A percentile compares a stretch with the other conserved stretches of the same genome.
Conservation (phyloP, 2,888 invertebrate species). For the Linyphia triangularis region DNA sequence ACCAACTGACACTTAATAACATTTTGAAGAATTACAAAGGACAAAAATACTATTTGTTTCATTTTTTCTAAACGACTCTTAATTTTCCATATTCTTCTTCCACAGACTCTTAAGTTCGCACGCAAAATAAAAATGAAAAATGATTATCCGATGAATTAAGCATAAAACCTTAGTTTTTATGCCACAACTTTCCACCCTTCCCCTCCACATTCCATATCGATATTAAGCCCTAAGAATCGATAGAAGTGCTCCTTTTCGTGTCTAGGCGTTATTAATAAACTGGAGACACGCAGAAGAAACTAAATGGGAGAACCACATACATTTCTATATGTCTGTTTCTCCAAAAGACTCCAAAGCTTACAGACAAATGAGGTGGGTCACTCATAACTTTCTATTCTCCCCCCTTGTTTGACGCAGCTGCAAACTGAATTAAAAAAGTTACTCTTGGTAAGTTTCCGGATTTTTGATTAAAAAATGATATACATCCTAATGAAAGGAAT, state of each 20-base stretch:
- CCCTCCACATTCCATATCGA: constrained; percentile 28
- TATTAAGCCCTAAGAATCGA: constrained; percentile 60
- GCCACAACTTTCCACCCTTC: neutral
- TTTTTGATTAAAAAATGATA: too few species aligned
- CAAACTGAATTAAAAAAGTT: too few species aligned
- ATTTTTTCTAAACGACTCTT: neutral
- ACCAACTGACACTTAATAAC: constrained; percentile 33
- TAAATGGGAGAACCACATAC: constrained; percentile 39
- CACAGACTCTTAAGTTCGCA: too few species aligned
- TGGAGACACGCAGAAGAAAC: constrained; percentile 44
- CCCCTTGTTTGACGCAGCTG: too few species aligned
- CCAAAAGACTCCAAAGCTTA: too few species aligned
- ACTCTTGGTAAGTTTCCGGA: too few species aligned
- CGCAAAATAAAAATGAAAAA: constrained; percentile 69
- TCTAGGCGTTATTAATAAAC: constrained; percentile 71
- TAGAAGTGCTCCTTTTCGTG: constrained; percentile 51
- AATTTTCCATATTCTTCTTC: neutral
- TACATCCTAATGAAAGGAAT: too few species aligned
- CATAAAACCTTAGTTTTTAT: constrained; percentile 55
- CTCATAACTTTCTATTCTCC: too few species aligned
- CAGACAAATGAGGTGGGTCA: too few species aligned
- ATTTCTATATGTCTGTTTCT: constrained; percentile 38
- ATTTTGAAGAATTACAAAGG: constrained; percentile 14
- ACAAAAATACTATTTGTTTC: neutral
- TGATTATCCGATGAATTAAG: constrained; percentile 74